Evolutionary conservation across 2,888 invertebrate species (phyloP), one percentile per base, ranked within the genome.

Genomic region (Tigriopus californicus): DNA sequence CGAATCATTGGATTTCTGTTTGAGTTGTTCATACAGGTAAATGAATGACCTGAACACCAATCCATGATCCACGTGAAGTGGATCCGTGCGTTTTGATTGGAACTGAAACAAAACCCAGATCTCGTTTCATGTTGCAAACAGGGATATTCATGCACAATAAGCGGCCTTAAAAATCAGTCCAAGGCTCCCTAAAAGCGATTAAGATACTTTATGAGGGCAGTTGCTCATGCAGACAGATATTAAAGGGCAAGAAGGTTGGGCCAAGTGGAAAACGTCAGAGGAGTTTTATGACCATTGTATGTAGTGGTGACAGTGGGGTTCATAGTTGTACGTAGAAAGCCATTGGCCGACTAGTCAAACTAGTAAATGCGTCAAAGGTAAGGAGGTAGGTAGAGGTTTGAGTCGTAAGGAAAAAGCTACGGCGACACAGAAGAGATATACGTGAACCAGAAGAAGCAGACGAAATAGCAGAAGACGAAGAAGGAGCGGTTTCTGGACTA

Each of bases 1-100:
- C 22, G 65, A 81, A 63, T 80, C 79, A 62, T 83, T 83, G 11
- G 83, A 80, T 62, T 80, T 77, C 66, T 83, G 80, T 66, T 82
- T 81, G 63, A 94, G 79, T 66, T 84, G 76, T 67, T 83, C 79
- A 75, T 87, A 91, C 66, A 94, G 78, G 73, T 92, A 85, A 66
- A 87, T 79, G 73, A 94, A 91, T 4, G 90, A 85, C 8, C 90
- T 80, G 68, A 90, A 89, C 66, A 92, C 83, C 59, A 92, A 76
- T 1, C 92, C 92, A 70, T 89, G 88, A 11, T 83, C 80, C 22
- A 80, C 77, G 61, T 83, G 20, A 15, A 20, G 48, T 3, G 20
- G 15, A 40, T 49, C 49, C 49, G 24, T 49, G 18, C 49, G 24
- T n/a, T 15, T 15, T 8, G 58, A 53, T n/a, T 49, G 20, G 18